Evolutionary conservation across 2,113 vertebrate species (phyloP).

Genomic region (Pelecanus crispus): DNA sequence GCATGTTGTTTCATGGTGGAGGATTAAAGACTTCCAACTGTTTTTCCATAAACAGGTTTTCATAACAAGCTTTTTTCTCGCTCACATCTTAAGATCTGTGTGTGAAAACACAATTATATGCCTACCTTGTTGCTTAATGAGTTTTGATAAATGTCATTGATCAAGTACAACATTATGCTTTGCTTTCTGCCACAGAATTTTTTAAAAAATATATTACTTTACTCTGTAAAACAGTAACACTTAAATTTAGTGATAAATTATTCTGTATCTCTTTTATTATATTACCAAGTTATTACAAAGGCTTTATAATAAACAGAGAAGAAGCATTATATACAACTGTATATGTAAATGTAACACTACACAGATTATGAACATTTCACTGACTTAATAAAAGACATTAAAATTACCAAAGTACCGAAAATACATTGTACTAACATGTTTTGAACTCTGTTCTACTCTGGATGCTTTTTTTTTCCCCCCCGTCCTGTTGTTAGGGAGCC

Average conservation of each 20-base stretch:
- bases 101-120: conserved; percentile 6
- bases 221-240: neutral
- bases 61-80: neutral
- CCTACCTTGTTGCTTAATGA: neutral
- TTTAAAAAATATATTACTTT: neutral
- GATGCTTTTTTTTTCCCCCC: neutral
- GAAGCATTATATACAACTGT: neutral
- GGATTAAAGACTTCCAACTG: neutral
- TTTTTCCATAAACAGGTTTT: neutral
- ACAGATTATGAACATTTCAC: neutral
- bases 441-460: neutral
- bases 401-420: neutral
- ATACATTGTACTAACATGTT: neutral
- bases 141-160: conserved; percentile 19
- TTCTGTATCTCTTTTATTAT: neutral
- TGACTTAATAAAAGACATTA: neutral
- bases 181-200: neutral
- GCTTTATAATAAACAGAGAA: neutral
- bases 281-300: neutral
- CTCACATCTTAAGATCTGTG: neutral
- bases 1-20: neutral
- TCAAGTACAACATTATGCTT: neutral
- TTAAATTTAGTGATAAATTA: neutral
- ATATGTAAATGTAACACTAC: neutral
- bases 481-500: neutral